Evolutionary conservation across 2,888 invertebrate genomes (phyloP).

Genomic region (Dascillus cervinus): DNA sequence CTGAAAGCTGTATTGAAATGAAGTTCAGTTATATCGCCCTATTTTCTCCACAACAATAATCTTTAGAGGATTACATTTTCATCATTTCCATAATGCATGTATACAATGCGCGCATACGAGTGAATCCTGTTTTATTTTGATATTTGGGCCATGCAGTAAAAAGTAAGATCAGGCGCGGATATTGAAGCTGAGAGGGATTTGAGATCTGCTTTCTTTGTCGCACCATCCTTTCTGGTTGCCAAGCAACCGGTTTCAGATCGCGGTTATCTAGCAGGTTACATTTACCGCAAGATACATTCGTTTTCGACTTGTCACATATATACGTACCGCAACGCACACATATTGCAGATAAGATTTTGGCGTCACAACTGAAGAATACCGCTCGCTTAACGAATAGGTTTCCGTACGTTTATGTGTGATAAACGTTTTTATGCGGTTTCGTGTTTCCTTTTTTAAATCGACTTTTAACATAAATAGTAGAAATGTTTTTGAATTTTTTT

Average conservation of each 20-base stretch:
- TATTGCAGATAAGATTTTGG: conserved; percentile 36
- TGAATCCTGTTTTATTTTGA: conserved; percentile 32
- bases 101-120: conserved; percentile 24
- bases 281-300: conserved; percentile 36
- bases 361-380: no score
- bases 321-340: conserved; percentile 26
- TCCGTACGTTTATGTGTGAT: no score
- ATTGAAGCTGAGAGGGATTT: conserved; percentile 34
- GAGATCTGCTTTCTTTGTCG: conserved; percentile 23
- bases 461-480: no score
- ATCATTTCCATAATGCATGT: conserved; percentile 35
- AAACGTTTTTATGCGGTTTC: no score
- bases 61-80: conserved; percentile 36
- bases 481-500: conserved; percentile 9
- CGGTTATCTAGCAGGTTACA: conserved; percentile 31
- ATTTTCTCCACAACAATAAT: conserved; percentile 31
- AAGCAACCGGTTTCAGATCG: conserved; percentile 32
- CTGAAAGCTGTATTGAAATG: conserved; percentile 29
- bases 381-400: no score
- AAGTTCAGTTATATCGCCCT: conserved; percentile 26
- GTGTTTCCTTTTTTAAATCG: no score
- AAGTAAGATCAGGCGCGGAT: conserved; percentile 33
- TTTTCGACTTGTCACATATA: conserved; percentile 37
- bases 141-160: conserved; percentile 34
- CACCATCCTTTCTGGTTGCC: conserved; percentile 30